Conservation (phyloP, 2,888 invertebrate species). For the Drosophila trichaetosa region DNA sequence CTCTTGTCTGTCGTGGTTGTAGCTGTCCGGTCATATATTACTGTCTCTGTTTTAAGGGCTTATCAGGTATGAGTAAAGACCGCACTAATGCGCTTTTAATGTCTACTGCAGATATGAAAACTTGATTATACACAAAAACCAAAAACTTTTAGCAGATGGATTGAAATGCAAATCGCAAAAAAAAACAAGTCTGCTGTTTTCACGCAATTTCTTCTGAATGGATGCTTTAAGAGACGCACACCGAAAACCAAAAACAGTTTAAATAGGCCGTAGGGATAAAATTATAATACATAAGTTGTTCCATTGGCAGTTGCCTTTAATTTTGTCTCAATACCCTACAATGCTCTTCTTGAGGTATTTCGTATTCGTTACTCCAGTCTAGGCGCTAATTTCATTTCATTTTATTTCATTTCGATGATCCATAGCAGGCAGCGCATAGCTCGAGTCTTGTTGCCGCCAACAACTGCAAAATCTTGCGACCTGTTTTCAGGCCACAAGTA, state of each 20-base stretch:
- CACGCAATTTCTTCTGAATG: constrained; percentile 54
- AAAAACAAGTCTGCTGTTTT: constrained; percentile 18
- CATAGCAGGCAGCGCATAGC: constrained; percentile 17
- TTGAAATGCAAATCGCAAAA: constrained; percentile 66
- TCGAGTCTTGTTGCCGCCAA: constrained; percentile 18
- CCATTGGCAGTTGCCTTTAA: constrained; percentile 78
- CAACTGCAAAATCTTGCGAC: constrained; percentile 31
- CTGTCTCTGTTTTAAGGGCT: constrained; percentile 56
- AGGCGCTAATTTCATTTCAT: background rate
- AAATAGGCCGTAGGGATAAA: constrained; percentile 77
- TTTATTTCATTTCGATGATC: background rate
- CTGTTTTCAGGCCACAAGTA: constrained; percentile 47
- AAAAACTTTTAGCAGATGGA: constrained; percentile 32
- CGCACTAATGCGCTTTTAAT: constrained; percentile 86
- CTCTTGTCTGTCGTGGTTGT: constrained; percentile 22
- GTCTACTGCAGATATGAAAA: constrained; percentile 85
- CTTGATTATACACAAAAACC: constrained; percentile 79
- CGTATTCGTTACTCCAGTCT: background rate
- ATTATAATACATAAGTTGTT: constrained; percentile 81
- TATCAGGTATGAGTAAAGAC: constrained; percentile 75
- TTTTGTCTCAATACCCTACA: constrained; percentile 44
- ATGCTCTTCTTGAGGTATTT: constrained; percentile 5
- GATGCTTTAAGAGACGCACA: constrained; percentile 15
- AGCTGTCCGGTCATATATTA: constrained; percentile 30
- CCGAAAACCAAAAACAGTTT: constrained; percentile 36